Percentiles rank a stretch among this genome's conserved stretches.
These are phyloP conservation scores for Anadara kagoshimensis DNA, from an alignment of 1,140 invertebrate genomes.

Conservation along the genomic window DNA sequence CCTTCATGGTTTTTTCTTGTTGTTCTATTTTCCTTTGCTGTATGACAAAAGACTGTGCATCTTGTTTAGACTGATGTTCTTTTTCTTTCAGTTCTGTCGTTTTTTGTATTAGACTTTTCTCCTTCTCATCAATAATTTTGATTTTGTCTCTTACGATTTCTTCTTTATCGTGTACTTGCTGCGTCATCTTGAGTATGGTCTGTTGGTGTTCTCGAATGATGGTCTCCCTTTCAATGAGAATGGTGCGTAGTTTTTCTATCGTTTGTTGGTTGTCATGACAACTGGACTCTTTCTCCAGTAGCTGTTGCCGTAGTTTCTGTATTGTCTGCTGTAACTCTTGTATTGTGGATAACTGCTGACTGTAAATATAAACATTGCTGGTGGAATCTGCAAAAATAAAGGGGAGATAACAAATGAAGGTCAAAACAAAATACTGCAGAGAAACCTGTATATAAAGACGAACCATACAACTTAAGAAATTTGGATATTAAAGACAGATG, in stretches of 20 bases:
- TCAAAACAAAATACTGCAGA: neutral
- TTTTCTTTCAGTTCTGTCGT: slow-evolving; percentile 5
- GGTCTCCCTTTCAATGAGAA: too few species aligned
- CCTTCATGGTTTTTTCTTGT: slow-evolving; percentile 23
- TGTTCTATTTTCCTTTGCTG: slow-evolving; percentile 32
- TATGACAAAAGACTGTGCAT: slow-evolving; percentile 15
- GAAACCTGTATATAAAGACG: neutral
- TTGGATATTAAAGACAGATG: too few species aligned
- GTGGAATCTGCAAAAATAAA: slow-evolving; percentile 26
- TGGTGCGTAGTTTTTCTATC: neutral
- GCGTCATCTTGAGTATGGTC: neutral
- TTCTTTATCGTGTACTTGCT: neutral
- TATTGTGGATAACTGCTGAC: slow-evolving; percentile 31
- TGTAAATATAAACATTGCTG: slow-evolving; percentile 32
- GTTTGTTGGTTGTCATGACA: slow-evolving; percentile 2
- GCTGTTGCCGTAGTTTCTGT: slow-evolving; percentile 22
- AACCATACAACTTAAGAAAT: too few species aligned
- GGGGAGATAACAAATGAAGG: neutral
- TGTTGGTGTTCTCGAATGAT: slow-evolving; percentile 3
- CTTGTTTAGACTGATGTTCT: neutral
- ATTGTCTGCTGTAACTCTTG: slow-evolving; percentile 36
- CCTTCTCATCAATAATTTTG: slow-evolving; percentile 5
- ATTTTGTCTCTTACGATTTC: slow-evolving; percentile 6
- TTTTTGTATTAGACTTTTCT: slow-evolving; percentile 8
- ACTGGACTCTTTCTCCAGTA: slow-evolving; percentile 27